Evolutionary conservation across 2,888 invertebrate genomes (phyloP), one percentile per base, ranked within the genome.

Genomic region (Pyrrhia umbra): DNA sequence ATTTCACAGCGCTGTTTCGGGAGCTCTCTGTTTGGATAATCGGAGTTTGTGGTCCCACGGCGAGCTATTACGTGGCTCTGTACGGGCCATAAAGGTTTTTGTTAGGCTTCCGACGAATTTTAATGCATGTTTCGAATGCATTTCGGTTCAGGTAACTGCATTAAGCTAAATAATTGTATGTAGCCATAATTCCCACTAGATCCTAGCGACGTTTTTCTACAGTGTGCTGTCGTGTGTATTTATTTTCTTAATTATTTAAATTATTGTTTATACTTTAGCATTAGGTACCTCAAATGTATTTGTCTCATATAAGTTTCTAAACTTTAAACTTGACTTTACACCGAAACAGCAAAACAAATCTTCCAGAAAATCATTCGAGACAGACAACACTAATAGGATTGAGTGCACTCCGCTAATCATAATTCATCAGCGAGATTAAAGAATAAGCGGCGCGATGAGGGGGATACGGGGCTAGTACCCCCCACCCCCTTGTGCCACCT

Each of bases 361-460:
- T 88, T 85, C 71, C 27, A 51, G 80, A 80, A 81, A 79, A 84
- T 84, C 83, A 83, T 85, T 85, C 79, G 84, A 85, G 85, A 83
- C 88, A 89, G 88, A 87, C 88, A 85, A 84, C 87, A 83, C 88
- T 93, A 94, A 93, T 92, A 90, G 89, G 87, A 92, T 92, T 93
- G 92, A 94, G 93, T 94, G 94, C 94, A 94, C 94, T 94, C 88
- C 81, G 93, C 93, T 94, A 94, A 95, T 94, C 93, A 94, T 94
- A 95, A 94, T 94, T 94, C 94, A 95, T 94, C 94, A 93, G 93
- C 90, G 85, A 94, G 94, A 95, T 95, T 94, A 94, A 94, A 94
- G 94, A 94, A 94, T 92, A 91, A 92, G 88, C 88, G 88, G 77
- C 82, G 88, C 85, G 87, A 84, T 85, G 86, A 84, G 89, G 88